A percentile compares a stretch with the other conserved stretches of the same genome.
Conservation (phyloP, 2,797 vertebrate genomes). For the Acomys russatus region DNA sequence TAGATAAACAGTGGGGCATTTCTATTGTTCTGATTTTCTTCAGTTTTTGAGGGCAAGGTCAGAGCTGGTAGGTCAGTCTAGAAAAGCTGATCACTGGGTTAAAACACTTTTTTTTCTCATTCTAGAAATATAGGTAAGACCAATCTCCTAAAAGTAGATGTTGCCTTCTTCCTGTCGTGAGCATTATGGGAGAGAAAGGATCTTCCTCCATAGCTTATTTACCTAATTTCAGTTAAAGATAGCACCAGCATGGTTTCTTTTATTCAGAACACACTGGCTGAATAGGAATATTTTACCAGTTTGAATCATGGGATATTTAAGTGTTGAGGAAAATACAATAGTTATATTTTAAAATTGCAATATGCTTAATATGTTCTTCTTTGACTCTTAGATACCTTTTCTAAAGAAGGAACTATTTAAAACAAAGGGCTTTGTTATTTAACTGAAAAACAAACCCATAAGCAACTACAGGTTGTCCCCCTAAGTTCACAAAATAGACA, state of each 20-base stretch:
- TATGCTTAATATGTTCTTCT: not conserved
- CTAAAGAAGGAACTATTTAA: not conserved
- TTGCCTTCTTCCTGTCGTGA: not conserved
- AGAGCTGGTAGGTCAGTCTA: not conserved
- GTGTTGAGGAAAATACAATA: not conserved
- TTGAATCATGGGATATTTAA: not conserved
- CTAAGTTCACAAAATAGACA: not conserved
- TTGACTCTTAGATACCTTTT: not conserved
- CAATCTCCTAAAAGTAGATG: constrained; percentile 5
- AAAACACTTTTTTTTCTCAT: not conserved
- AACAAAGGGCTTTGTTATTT: not conserved
- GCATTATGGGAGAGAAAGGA: not conserved
- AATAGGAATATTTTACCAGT: not conserved
- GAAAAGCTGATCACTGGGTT: not conserved
- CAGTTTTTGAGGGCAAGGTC: not conserved
- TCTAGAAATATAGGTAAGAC: not conserved
- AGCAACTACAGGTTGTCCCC: not conserved
- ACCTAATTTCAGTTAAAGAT: not conserved
- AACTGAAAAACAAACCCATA: not conserved
- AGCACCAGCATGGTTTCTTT: not conserved
- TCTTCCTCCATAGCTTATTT: not conserved
- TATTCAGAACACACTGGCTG: not conserved
- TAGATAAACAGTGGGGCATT: not conserved
- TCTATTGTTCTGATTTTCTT: not conserved
- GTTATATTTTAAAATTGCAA: constrained; percentile 12